Conservation (phyloP, 2,888 invertebrate species). For the Zeuzera pyrina region DNA sequence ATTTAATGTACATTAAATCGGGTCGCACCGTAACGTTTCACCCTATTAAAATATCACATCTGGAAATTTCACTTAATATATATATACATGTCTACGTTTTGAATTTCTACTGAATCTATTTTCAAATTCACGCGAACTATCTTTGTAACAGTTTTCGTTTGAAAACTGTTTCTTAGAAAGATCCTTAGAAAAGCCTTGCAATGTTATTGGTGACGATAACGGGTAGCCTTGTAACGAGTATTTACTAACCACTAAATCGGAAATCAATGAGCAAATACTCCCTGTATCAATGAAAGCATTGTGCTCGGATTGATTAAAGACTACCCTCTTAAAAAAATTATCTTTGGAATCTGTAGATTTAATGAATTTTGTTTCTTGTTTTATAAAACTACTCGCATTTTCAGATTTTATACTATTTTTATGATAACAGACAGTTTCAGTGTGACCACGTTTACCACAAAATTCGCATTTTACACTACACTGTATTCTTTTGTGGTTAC, state of each 20-base stretch:
- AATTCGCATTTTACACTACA: constrained; percentile 8
- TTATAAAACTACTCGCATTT: not conserved
- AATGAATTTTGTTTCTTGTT: constrained; percentile 4
- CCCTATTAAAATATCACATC: constrained; percentile 14
- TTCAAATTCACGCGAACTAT: constrained; percentile 1
- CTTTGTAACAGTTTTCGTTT: no score
- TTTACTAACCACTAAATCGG: not conserved
- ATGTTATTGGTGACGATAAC: not conserved
- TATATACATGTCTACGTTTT: not conserved
- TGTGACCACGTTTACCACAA: constrained; percentile 6
- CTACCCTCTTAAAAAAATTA: not conserved
- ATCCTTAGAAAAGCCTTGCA: constrained; percentile 6
- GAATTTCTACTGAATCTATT: not conserved
- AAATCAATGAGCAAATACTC: not conserved
- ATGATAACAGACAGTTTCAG: constrained; percentile 2
- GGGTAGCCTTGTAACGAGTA: not conserved
- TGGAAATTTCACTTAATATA: constrained; percentile 7
- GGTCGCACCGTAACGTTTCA: constrained; percentile 13
- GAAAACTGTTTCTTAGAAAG: no score
- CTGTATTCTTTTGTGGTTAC: constrained; percentile 8
- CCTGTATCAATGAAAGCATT: not conserved
- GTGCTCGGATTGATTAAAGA: not conserved
- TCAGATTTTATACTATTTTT: constrained; percentile 3
- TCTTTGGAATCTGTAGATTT: not conserved
- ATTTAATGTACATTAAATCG: constrained; percentile 14